Base-by-base conservation (phyloP, 1,140 invertebrate genomes). In the Helicorthomorpha holstii region DNA sequence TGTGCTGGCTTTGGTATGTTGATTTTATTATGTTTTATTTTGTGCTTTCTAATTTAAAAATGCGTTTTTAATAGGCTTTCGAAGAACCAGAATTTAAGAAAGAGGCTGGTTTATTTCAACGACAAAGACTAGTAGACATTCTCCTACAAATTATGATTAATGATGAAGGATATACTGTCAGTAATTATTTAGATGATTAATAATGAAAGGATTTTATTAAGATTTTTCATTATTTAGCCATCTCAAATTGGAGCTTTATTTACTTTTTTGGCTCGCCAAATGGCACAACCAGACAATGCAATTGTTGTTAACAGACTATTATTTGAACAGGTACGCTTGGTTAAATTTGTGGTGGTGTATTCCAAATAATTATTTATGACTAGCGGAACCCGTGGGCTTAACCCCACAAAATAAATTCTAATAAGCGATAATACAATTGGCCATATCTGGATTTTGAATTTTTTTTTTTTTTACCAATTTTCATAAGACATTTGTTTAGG, bases 181-280 rank as follows among this genome's bases (percentile, higher is more conserved):
- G 29, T 34, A 34, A 34, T 34, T 34, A n/a, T n/a, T n/a, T n/a
- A n/a, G n/a, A n/a, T n/a, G n/a, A n/a, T n/a, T n/a, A n/a, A n/a
- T n/a, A n/a, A n/a, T n/a, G n/a, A n/a, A n/a, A n/a, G n/a, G n/a
- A n/a, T n/a, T n/a, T n/a, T n/a, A n/a, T n/a, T n/a, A n/a, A n/a
- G n/a, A n/a, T n/a, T n/a, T n/a, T n/a, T n/a, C n/a, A n/a, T n/a
- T n/a, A n/a, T 51, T 57, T 50, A 78, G 63, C 63, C 69, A 2
- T 69, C 72, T 16, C 72, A 84, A 51, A 71, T 83, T 54, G 73
- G 75, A 22, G 74, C 78, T n/a, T 70, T 85, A 48, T 85, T 84
- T 58, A 80, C 75, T 38, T 86, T 85, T 59, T 74, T 86, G 27
- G 74, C 80, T 29, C 67, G 75, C n/a, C 77, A 82, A 66, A 75